Evolutionary conservation across 2,888 invertebrate genomes (phyloP), one percentile per base, ranked within the genome.

Genomic region (Tetanocera ferruginea): DNA sequence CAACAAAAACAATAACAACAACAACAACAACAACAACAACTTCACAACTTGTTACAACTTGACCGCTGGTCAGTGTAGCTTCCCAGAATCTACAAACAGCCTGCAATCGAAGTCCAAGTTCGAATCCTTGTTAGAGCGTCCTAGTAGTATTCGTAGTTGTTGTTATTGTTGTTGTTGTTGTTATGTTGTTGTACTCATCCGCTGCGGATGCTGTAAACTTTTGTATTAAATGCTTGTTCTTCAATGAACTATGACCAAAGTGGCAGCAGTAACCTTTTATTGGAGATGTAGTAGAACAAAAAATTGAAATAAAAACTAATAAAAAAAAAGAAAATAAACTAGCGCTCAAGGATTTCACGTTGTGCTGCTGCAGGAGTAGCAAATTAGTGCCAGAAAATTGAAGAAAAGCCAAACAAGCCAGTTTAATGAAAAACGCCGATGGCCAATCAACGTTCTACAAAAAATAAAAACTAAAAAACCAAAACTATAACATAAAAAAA

Each of bases 41-140:
- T 34, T 43, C 43, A n/a, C 52, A 52, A 60, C 72, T 72, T 72
- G 60, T 72, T 37, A 23, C 17, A 72, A 23, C 34, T 43, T 72
- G 60, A 72, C 72, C 72, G 19, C 19, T 60, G 72, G 60, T 17
- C 70, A 31, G 62, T 28, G 31, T 8, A n/a, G 9, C n/a, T 17
- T 34, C 34, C 17, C 17, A 64, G 64, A n/a, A 34, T 8, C 49
- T 14, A 19, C 43, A 49, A 37, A 37, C 43, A 6, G 43, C n/a
- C 17, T 37, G 66, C 66, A 49, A 23, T 23, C 25, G 67, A 23
- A 19, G 31, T 67, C 67, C 66, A 34, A 19, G 34, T n/a, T 34
- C n/a, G 23, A 8, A 55, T 55, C 55, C 55, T 19, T 23, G n/a
- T 23, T 19, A 19, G 55, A 19, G 23, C 49, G 9, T 23, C 55